A percentile compares a stretch with the other conserved stretches of the same genome.
phyloP scores from a whole-genome alignment of 2,113 vertebrate genomes.

The Onychorhynchus coronatus region DNA sequence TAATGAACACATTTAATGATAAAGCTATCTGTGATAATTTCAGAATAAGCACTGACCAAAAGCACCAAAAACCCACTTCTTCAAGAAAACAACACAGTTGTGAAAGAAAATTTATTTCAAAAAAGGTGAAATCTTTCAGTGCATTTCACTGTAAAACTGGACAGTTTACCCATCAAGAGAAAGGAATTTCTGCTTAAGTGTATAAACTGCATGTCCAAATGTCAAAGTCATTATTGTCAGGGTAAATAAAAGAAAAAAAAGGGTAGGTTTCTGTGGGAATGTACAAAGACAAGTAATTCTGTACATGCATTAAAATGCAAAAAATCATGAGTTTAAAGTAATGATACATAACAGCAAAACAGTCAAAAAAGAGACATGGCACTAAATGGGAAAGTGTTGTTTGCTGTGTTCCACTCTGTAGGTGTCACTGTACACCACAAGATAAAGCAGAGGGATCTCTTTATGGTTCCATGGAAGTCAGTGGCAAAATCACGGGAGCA shows the following conservation, averaged over 20 bases:
- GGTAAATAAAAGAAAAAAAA: not conserved
- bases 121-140: not conserved
- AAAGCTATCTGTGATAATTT: not conserved
- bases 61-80: not conserved
- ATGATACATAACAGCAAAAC: not conserved
- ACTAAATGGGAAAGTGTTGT: not conserved
- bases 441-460: not conserved
- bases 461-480: not conserved
- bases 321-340: not conserved
- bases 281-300: not conserved
- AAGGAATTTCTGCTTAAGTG: not conserved
- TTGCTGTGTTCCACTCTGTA: constrained; percentile 12
- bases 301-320: not conserved
- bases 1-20: not conserved
- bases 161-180: not conserved
- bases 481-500: not conserved
- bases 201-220: not conserved
- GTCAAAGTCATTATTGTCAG: not conserved
- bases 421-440: constrained; percentile 53
- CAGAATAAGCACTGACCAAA: not conserved
- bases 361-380: not conserved
- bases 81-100: not conserved
- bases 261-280: not conserved
- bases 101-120: not conserved
- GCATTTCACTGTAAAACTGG: not conserved